Evolutionary conservation across 2,113 vertebrate species (phyloP), one percentile per base, ranked within the genome.

Genomic region (Trogon surrucura): DNA sequence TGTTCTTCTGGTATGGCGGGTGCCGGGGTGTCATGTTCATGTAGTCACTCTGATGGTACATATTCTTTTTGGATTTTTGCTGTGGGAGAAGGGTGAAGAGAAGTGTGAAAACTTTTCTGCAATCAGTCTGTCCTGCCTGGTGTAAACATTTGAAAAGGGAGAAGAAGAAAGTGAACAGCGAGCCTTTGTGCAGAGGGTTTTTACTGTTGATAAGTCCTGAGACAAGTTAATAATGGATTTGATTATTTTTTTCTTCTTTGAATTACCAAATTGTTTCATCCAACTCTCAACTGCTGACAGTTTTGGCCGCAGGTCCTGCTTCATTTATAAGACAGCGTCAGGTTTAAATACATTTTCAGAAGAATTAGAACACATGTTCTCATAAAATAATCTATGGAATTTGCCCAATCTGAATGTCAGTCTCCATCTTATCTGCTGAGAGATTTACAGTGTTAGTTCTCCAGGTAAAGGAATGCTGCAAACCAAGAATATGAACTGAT

Each of bases 21-120:
- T 97, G 96, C 80, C 97, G 95, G 7, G 98, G 97, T 2, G 97
- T 98, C 97, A 98, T 98, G 91, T 98, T 98, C 96, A 98, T 98
- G 94, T 98, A 98, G 92, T 98, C 98, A 3, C 97, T 98, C 71
- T 97, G 98, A 69, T 96, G 97, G 72, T 96, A 97, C n/a, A 78
- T 85, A 7, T 17, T 97, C 79, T 73, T 98, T 69, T 91, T 98
- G 69, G 29, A 97, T 82, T 96, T 98, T 30, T 91, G 89, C 98
- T 98, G 94, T 61, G 67, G 78, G 72, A 80, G 74, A 92, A 77
- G 48, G 66, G 29, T 84, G 75, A 71, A 94, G 60, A 54, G 57
- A 91, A 34, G 41, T 53, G 9, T 64, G 25, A 92, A 88, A 94
- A 67, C 25, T 27, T 29, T 56, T 87, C 77, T 88, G 61, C 77